Conservation (phyloP, 92 coral and sea anemone species). For the Porites rus region DNA sequence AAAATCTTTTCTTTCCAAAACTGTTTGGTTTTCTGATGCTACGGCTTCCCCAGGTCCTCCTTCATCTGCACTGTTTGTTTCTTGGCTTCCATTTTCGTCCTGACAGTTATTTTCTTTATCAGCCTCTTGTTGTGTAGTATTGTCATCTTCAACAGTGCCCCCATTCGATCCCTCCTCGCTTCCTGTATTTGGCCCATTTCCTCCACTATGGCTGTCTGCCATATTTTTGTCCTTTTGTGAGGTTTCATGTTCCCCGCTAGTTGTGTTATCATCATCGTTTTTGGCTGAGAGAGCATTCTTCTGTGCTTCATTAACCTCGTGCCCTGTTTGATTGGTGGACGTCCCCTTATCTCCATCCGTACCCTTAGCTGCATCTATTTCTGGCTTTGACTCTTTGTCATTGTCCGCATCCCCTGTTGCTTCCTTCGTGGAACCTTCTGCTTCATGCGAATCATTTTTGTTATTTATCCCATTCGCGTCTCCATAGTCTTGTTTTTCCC, state of each 20-base stretch:
- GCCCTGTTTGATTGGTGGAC: not conserved
- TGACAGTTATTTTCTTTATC: not conserved
- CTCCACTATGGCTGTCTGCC: not conserved
- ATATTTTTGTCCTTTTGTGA: not conserved
- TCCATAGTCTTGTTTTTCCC: too few species aligned
- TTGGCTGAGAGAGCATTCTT: not conserved
- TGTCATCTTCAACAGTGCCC: not conserved
- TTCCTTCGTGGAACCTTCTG: too few species aligned
- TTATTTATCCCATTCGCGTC: too few species aligned
- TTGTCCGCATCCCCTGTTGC: too few species aligned
- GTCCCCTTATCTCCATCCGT: not conserved
- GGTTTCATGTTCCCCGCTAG: not conserved
- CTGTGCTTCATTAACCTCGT: not conserved
- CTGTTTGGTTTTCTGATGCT: not conserved
- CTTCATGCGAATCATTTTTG: too few species aligned
- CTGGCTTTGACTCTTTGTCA: not conserved
- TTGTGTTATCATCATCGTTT: not conserved
- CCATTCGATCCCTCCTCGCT: not conserved
- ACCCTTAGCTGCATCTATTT: not conserved
- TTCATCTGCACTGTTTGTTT: not conserved
- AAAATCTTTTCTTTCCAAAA: not conserved
- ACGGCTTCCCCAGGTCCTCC: not conserved
- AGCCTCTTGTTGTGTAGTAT: not conserved
- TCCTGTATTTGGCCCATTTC: not conserved
- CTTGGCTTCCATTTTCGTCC: not conserved